Evolutionary conservation across 2,888 invertebrate genomes (phyloP).

Genomic region (Calameuta idolon): DNA sequence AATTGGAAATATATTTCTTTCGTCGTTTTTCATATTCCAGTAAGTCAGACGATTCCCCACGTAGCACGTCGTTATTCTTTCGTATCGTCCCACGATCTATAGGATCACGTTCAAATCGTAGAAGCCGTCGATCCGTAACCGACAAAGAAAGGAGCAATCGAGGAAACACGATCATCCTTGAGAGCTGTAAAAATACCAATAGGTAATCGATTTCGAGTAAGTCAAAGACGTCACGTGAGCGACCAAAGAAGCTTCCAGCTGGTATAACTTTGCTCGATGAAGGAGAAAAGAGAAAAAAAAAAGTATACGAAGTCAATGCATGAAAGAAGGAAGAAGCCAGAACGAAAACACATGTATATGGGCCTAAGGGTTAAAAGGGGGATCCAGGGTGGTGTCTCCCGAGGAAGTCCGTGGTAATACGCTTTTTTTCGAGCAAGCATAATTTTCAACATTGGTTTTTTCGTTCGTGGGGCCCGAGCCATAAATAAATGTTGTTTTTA

Average conservation of each 20-base stretch:
- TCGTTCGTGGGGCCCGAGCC: constrained; percentile 54
- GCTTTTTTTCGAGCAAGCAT: constrained; percentile 49
- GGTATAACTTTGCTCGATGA: constrained; percentile 13
- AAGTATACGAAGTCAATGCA: not conserved
- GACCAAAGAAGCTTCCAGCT: constrained; percentile 28
- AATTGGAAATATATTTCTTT: not conserved
- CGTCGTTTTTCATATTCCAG: not conserved
- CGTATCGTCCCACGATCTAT: not conserved
- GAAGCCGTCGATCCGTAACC: not conserved
- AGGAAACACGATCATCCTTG: not conserved
- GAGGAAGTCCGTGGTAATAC: constrained; percentile 41
- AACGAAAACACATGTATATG: not conserved
- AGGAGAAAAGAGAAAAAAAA: not conserved
- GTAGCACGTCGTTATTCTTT: not conserved
- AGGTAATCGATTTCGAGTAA: constrained; percentile 21
- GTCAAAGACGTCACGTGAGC: not conserved
- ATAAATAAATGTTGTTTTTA: constrained; percentile 67
- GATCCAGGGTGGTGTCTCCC: not conserved
- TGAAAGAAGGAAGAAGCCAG: not conserved
- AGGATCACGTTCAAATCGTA: not conserved
- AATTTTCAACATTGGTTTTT: constrained; percentile 39
- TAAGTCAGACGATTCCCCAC: not conserved
- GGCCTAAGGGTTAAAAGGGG: not conserved
- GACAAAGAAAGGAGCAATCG: not conserved
- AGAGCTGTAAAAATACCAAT: not conserved